Evolutionary conservation across 1,140 invertebrate species (phyloP), one percentile per base, ranked within the genome.

Genomic region (Drosophila punjabiensis): DNA sequence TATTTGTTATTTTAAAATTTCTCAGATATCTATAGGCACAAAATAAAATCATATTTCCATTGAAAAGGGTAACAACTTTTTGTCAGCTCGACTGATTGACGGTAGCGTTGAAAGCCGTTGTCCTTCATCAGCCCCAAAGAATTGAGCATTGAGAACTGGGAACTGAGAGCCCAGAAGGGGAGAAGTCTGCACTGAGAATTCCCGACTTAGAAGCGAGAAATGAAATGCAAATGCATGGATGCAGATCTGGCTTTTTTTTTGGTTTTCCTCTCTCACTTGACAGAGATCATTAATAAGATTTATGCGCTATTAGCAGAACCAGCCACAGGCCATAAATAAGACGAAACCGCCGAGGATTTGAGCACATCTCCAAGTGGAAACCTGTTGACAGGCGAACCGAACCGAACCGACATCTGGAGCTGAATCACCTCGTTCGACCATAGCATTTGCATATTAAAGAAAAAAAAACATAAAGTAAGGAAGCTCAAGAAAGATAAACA

Each of bases 251-350:
- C 18, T 39, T 56, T 52, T 43, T 50, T 47, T 39, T 56, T 43
- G 56, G 32, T 69, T 59, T 52, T 60, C 78, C 67, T 52, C 60
- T 65, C 68, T 79, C 45, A 92, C 81, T 90, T 92, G 90, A 92
- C 90, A 92, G 56, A 92, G 82, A 92, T 90, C 90, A 92, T 92
- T 92, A 90, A 92, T 83, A 92, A 90, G 90, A 92, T 92, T 92
- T 92, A 92, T 92, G 85, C 76, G 78, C 90, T 85, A 92, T 92
- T 92, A 92, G 89, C 77, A 76, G 83, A 89, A 75, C 76, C 85
- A 86, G 75, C 76, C 81, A 79, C 59, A 67, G 74, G 74, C 89
- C 82, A 91, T 92, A 92, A 91, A 83, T 90, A 90, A 91, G 65
- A 78, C 43, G 39, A 82, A 73, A 55, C 70, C 78, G 81, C 60